Conservation (phyloP, 2,113 vertebrate species). For the Deroptyus accipitrinus region DNA sequence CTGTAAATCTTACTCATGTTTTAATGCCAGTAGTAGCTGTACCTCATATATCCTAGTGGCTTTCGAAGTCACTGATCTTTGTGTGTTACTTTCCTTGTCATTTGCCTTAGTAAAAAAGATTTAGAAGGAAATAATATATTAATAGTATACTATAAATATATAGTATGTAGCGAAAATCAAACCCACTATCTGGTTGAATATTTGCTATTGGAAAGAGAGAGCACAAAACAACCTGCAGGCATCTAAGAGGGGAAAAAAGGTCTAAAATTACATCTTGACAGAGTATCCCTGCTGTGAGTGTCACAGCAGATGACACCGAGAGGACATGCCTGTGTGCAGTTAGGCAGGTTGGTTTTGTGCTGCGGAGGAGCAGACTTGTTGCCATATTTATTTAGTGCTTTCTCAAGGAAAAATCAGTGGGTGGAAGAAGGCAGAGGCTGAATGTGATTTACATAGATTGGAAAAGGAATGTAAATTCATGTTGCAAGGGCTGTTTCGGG, state of each 20-base stretch:
- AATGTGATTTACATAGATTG: background rate
- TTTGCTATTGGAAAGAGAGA: background rate
- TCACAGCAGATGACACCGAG: background rate
- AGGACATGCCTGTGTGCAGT: background rate
- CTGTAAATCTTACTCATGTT: background rate
- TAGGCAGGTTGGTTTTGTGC: background rate
- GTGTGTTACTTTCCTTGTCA: background rate
- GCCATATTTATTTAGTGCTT: background rate
- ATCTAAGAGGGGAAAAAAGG: background rate
- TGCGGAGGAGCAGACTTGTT: background rate
- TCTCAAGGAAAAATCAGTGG: background rate
- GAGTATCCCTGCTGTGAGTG: background rate
- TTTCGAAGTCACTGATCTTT: background rate
- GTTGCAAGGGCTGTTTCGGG: background rate
- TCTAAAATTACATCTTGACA: background rate
- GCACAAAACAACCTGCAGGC: background rate
- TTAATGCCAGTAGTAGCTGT: background rate
- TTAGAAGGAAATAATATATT: background rate
- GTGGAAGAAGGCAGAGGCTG: constrained; percentile 1
- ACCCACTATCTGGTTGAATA: background rate
- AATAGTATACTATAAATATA: background rate
- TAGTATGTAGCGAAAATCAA: background rate
- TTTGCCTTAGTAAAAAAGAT: background rate
- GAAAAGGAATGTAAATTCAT: background rate
- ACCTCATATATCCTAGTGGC: background rate